phyloP scores from a whole-genome alignment of 2,113 vertebrate species.

The Hemibagrus wyckioides region DNA sequence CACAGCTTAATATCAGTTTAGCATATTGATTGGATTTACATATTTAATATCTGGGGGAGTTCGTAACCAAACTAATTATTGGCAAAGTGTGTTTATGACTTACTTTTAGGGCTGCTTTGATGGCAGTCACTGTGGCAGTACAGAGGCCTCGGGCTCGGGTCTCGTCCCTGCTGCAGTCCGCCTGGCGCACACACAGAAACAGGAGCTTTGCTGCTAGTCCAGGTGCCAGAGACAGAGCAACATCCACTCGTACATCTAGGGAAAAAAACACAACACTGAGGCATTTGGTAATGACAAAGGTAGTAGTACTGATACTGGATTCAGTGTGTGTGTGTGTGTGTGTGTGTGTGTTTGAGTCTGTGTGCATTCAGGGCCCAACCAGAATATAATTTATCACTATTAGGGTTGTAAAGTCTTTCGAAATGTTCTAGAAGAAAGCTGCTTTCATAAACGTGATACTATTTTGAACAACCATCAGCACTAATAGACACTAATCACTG shows the following conservation, averaged over 20 bases:
- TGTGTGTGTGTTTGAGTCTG: neutral
- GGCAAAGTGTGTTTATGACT: neutral
- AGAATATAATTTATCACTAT: neutral
- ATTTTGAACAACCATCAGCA: neutral
- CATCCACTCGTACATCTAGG: constrained; percentile 72
- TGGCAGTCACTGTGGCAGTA: constrained; percentile 56
- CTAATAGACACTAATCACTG: neutral
- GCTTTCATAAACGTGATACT: neutral
- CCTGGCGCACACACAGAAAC: constrained; percentile 76
- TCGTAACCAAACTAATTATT: neutral
- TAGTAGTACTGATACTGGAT: neutral
- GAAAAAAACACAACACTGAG: constrained; percentile 2
- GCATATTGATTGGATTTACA: neutral
- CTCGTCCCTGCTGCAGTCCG: constrained; percentile 65
- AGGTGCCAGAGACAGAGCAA: constrained; percentile 61
- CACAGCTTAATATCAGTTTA: neutral
- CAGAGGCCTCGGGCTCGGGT: constrained; percentile 62
- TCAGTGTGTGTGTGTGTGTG: neutral
- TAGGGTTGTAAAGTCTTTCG: neutral
- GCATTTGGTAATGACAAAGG: neutral
- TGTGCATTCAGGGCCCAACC: neutral
- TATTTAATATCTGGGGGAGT: neutral
- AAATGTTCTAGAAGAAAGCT: neutral
- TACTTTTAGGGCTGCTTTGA: constrained; percentile 80
- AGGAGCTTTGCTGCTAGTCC: constrained; percentile 73